Evolutionary conservation across 2,888 invertebrate species (phyloP), one percentile per base, ranked within the genome.

Genomic region (Epirrhoe alternata): DNA sequence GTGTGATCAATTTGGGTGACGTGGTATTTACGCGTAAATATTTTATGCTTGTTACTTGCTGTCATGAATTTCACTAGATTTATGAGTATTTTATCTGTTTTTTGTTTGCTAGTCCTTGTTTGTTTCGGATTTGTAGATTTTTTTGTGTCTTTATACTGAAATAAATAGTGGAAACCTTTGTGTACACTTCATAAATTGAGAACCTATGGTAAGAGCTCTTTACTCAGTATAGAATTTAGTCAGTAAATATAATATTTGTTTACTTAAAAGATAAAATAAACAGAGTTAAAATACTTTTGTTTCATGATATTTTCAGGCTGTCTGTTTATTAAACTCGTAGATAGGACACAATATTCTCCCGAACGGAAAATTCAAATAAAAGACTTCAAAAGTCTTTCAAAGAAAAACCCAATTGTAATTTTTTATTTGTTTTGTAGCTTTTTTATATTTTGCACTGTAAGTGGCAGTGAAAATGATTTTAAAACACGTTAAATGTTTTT

Each of bases 1-100:
- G 53, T 51, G 60, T 65, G 70, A 67, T 69, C 54, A 54, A 64
- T 65, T 66, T 31, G 42, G 56, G 50, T 54, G 68, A 59, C 53
- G 38, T 24, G 45, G 64, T 68, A 61, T 33, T 51, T 66, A 53
- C 33, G 24, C 60, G 49, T 53, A 49, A 45, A 47, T 35, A 49
- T 54, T 54, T 54, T 61, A 47, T 45, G 45, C 38, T 38, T 45
- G 42, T 55, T 33, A 31, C 31, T n/a, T 7, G 6, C n/a, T 53
- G 31, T 33, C 38, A 42, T 12, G 35, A 6, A 33, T 35, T 53
- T 53, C 14, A 14, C 16, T 4, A 47, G 47, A 47, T 42, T 42
- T 42, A 42, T 3, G 12, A 12, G 38, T 42, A 42, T 42, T 42
- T 24, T 24, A 24, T 24, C 24, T 2, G 24, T 24, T 24, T 24